Evolutionary conservation across 1,140 invertebrate species (phyloP).

Genomic region (Drosophila virilis): DNA sequence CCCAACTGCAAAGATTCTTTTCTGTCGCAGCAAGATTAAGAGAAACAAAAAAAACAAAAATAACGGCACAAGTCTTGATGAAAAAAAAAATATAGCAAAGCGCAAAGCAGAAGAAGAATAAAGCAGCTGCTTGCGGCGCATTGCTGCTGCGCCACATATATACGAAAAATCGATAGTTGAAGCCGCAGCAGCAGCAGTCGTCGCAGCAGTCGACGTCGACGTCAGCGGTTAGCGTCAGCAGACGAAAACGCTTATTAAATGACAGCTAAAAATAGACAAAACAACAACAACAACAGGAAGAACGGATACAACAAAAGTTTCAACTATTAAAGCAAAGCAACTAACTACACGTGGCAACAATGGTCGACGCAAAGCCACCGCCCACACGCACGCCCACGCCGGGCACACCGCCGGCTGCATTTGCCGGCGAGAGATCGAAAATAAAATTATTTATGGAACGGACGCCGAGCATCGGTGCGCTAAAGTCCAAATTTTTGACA

Average conservation of each 20-base stretch:
- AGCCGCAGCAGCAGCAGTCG: slow-evolving; percentile 24
- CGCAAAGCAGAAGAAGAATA: background rate
- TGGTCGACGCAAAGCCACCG: slow-evolving; percentile 73
- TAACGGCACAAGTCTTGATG: background rate
- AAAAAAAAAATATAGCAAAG: slow-evolving; percentile 1
- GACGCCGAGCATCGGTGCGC: slow-evolving; percentile 82
- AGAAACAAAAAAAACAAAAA: background rate
- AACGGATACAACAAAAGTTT: background rate
- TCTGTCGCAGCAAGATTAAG: slow-evolving; percentile 6
- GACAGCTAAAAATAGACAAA: slow-evolving; percentile 45
- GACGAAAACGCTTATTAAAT: slow-evolving; percentile 39
- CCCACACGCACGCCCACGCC: slow-evolving; percentile 47
- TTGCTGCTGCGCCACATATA: slow-evolving; percentile 19
- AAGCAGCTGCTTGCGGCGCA: slow-evolving; percentile 21
- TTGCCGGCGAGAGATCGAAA: slow-evolving; percentile 80
- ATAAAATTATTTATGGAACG: slow-evolving; percentile 84
- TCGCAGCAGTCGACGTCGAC: slow-evolving; percentile 8
- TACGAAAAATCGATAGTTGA: slow-evolving; percentile 66
- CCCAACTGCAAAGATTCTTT: slow-evolving; percentile 12
- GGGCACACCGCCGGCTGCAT: slow-evolving; percentile 66
- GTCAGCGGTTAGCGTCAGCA: slow-evolving; percentile 29
- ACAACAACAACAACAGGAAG: slow-evolving; percentile 6
- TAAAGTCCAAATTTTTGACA: slow-evolving; percentile 84
- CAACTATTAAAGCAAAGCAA: slow-evolving; percentile 11
- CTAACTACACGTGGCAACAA: slow-evolving; percentile 8